A percentile compares a stretch with the other conserved stretches of the same genome.
phyloP scores from a whole-genome alignment of 2,888 invertebrate genomes.

The Drosophila recens region DNA sequence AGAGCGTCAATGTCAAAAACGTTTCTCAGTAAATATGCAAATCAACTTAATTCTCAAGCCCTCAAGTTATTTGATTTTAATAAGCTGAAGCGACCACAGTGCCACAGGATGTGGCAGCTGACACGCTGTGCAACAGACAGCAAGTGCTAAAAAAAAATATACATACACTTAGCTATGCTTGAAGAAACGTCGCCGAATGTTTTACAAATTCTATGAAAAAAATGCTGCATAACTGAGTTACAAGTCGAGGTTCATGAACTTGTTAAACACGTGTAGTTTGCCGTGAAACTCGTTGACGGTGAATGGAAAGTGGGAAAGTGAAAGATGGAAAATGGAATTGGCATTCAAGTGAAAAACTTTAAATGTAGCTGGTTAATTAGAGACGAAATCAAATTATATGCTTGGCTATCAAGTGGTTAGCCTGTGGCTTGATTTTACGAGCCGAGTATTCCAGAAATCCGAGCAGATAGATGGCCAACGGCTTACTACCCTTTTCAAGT shows the following conservation, averaged over 20 bases:
- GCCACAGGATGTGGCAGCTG: constrained; percentile 61
- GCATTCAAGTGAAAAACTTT: constrained; percentile 21
- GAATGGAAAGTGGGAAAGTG: constrained; percentile 1
- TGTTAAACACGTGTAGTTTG: constrained; percentile 70
- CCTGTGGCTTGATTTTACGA: constrained; percentile 24
- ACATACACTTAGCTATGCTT: constrained; percentile 9
- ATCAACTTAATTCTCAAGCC: constrained; percentile 39
- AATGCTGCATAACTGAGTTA: constrained; percentile 20
- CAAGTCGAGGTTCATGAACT: constrained; percentile 44
- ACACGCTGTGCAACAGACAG: constrained; percentile 42
- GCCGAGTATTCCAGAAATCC: neutral
- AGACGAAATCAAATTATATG: constrained; percentile 50
- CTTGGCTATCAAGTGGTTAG: constrained; percentile 17
- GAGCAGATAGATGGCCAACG: constrained; percentile 35
- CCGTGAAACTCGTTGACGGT: constrained; percentile 6
- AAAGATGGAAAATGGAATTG: constrained; percentile 5
- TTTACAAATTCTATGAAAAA: constrained; percentile 26
- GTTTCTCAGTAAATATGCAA: constrained; percentile 34
- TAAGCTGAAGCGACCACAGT: constrained; percentile 64
- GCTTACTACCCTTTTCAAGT: constrained; percentile 46
- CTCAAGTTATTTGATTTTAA: constrained; percentile 50
- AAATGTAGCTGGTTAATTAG: constrained; percentile 50
- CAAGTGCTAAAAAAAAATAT: constrained; percentile 12
- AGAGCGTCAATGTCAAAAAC: constrained; percentile 1
- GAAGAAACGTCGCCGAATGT: constrained; percentile 67